Evolutionary conservation across 2,797 vertebrate species (phyloP), one percentile per base, ranked within the genome.

Genomic region (Acanthis flammea): DNA sequence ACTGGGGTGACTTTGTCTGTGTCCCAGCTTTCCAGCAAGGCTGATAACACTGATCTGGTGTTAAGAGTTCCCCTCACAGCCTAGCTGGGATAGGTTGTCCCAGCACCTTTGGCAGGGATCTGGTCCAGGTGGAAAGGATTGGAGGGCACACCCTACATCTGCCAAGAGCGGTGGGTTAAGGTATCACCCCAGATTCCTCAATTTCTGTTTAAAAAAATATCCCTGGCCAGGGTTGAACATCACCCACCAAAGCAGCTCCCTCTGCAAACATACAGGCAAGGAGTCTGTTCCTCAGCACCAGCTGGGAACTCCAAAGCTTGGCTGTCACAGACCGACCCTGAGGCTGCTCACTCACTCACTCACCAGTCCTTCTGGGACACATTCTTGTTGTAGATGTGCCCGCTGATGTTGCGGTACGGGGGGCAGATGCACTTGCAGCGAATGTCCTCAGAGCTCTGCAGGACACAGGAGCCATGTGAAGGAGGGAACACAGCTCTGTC

Each of bases 391-490:
- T 99, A 99, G 62, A 99, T 98, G 82, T 99, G 98, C 30, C 99
- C 99, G 0, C 98, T 98, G 97, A 99, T 98, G 96, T 99, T 99
- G 86, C 99, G 98, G 83, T 99, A 99, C 0, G 99, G 99, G 5
- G 99, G 99, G 63, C 99, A 99, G 97, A 99, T 99, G 92, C 99
- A 99, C 94, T 99, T 99, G 98, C 99, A 99, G 88, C 99, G 98
- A 71, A 99, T 98, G 93, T 99, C 99, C 97, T 99, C 99, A 2
- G 98, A 99, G 94, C 96, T 99, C 99, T 99, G 97, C 10, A 78
- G 91, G 78, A 58, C 42, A 95, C 68, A 86, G 72, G n/a, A 73
- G 44, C 35, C 1, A 5, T 24, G 39, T 11, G 47, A 82, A 44
- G 3, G 30, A 54, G 10, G 6, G 33, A 0, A 3, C 2, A 11